A percentile compares a stretch with the other conserved stretches of the same genome.
Conservation (phyloP, 1,140 invertebrate species). For the Leptinotarsa texana region DNA sequence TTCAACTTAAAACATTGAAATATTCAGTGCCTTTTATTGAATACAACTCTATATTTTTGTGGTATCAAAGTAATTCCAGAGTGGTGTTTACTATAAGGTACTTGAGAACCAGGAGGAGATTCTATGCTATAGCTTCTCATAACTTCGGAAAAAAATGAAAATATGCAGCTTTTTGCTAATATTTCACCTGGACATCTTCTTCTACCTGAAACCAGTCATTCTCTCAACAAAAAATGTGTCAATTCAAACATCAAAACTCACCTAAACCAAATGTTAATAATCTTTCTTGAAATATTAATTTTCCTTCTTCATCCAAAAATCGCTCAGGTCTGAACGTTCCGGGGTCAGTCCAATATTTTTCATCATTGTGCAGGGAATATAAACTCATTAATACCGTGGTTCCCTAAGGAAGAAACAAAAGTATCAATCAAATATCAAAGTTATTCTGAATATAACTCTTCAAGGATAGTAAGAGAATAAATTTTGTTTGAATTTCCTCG, state of each 20-base stretch:
- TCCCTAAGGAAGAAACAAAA: constrained; percentile 17
- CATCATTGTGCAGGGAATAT: constrained; percentile 71
- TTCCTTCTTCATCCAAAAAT: constrained; percentile 68
- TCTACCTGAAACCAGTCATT: constrained; percentile 58
- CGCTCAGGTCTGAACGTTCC: constrained; percentile 71
- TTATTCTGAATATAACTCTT: too few relatives aligned
- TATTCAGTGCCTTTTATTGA: background rate
- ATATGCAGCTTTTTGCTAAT: constrained; percentile 62
- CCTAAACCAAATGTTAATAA: constrained; percentile 74
- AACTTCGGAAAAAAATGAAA: constrained; percentile 61
- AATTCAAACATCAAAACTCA: constrained; percentile 50
- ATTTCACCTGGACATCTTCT: constrained; percentile 66
- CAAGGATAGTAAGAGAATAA: too few relatives aligned
- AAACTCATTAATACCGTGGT: constrained; percentile 70
- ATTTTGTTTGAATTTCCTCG: too few relatives aligned
- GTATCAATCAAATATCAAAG: too few relatives aligned
- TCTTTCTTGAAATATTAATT: constrained; percentile 61
- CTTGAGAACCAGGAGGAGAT: constrained; percentile 44
- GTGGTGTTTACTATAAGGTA: constrained; percentile 49
- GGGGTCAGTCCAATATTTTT: constrained; percentile 70
- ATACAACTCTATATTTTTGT: background rate
- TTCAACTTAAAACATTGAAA: too few relatives aligned
- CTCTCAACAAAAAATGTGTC: too few relatives aligned
- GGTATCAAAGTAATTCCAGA: background rate
- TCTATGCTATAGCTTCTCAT: constrained; percentile 61